Evolutionary conservation across 2,888 invertebrate species (phyloP), one percentile per base, ranked within the genome.

Genomic region (Chironomus tentans): DNA sequence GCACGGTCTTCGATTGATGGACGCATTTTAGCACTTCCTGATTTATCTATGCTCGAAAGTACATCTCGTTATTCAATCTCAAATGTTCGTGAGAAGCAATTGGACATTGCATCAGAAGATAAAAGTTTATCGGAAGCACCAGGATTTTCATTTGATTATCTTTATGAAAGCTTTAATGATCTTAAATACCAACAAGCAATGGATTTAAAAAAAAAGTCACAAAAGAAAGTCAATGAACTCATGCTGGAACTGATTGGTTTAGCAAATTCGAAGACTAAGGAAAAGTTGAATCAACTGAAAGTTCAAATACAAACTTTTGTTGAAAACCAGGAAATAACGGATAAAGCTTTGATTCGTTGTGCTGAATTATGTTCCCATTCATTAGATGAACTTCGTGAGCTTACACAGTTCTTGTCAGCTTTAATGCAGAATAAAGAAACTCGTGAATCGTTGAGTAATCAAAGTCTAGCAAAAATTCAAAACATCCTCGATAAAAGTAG

Each of bases 341-440:
- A 76, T 7, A n/a, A 46, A 10, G 69, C 61, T n/a, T n/a, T 65
- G 48, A 28, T 22, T 1, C 68, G 83, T 62, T 77, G 82, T 2
- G 79, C 79, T 56, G 78, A 80, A 15, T 80, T 82, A 2, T 84
- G 83, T 78, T 76, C 79, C 1, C 80, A 87, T 62, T 81, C 89
- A 6, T 87, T 87, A 15, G 84, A 82, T 38, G 85, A 88, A 0
- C 80, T 89, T 4, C 87, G 88, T 78, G 89, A 89, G 79, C 80
- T 89, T 65, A 88, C 88, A 0, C 83, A 86, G 13, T 89, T 89
- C 80, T 82, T 90, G 12, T 87, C 88, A 78, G 86, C 87, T 0
- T 81, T 89, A 71, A 82, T 89, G 0, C 85, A 85, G 78, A 85
- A 88, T 77, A 87, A 87, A 79, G 84, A 85, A 72, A 84, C 87